Evolutionary conservation across 2,113 vertebrate species (phyloP).

Genomic region (Benitochromis conjunctus): DNA sequence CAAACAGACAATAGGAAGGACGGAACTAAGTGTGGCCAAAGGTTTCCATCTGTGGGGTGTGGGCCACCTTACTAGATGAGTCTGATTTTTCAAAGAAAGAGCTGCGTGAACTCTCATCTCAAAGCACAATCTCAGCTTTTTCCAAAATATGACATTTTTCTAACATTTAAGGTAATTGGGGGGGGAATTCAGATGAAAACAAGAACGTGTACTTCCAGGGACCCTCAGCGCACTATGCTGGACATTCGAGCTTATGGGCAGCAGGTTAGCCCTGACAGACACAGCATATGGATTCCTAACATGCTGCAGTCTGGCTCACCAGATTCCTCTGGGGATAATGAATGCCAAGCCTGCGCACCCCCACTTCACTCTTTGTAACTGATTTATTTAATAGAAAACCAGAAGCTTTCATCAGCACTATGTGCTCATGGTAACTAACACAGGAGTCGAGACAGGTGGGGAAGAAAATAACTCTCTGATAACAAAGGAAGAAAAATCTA

Average conservation of each 20-base stretch:
- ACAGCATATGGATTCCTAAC: conserved; percentile 27
- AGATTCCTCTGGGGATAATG: conserved; percentile 29
- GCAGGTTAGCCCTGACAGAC: conserved; percentile 15
- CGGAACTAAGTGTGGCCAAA: neutral
- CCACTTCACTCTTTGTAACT: neutral
- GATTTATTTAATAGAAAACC: neutral
- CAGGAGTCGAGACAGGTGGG: neutral
- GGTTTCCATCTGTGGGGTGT: neutral
- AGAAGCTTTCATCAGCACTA: conserved; percentile 11
- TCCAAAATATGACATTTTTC: neutral
- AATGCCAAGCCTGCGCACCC: neutral
- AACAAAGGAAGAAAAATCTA: neutral
- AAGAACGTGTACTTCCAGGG: neutral
- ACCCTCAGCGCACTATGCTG: neutral
- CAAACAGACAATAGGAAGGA: neutral
- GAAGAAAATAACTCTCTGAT: rapidly evolving
- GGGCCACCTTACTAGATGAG: neutral
- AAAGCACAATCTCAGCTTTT: neutral
- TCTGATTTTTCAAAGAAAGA: neutral
- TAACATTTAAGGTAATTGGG: neutral
- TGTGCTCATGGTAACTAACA: neutral
- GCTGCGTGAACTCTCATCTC: neutral
- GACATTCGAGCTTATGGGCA: neutral
- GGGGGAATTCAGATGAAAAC: neutral
- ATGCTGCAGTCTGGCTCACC: conserved; percentile 37